Evolutionary conservation across 2,888 invertebrate genomes (phyloP).

Genomic region (Lochmaea capreae): DNA sequence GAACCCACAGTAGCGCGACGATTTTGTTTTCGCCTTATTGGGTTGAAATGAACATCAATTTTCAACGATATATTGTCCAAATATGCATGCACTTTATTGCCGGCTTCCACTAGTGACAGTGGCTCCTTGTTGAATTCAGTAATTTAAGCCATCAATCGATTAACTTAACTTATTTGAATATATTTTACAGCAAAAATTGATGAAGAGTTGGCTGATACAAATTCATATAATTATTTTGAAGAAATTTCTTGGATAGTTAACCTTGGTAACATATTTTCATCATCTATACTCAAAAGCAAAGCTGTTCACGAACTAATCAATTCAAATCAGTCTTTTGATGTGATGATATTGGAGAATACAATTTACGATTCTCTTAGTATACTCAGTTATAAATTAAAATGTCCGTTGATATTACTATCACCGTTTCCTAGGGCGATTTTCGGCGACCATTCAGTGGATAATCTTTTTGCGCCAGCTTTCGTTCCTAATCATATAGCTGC

Average conservation of each 20-base stretch:
- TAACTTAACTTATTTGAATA: no score
- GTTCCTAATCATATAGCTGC: conserved; percentile 65
- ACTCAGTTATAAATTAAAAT: conserved; percentile 33
- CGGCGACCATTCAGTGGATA: conserved; percentile 64
- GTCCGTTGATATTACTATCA: conserved; percentile 33
- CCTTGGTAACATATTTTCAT: neutral
- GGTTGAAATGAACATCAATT: no score
- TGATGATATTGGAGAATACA: conserved; percentile 55
- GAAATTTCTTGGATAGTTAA: neutral
- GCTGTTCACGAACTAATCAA: conserved; percentile 51
- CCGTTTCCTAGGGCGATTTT: conserved; percentile 32
- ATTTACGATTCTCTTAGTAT: conserved; percentile 49
- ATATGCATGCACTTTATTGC: no score
- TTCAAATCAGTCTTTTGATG: conserved; percentile 52
- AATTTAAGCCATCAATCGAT: no score
- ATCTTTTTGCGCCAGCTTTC: conserved; percentile 66
- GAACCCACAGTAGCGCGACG: no score
- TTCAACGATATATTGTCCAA: no score
- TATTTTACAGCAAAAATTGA: no score
- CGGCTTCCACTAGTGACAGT: no score
- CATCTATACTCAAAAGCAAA: neutral
- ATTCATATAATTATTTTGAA: neutral
- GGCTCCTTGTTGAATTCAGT: no score
- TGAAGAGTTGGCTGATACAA: neutral
- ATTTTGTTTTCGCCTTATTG: no score